Base-by-base conservation (phyloP, 37 sponge, comb jelly and placozoan species). In the Oopsacas minuta region DNA sequence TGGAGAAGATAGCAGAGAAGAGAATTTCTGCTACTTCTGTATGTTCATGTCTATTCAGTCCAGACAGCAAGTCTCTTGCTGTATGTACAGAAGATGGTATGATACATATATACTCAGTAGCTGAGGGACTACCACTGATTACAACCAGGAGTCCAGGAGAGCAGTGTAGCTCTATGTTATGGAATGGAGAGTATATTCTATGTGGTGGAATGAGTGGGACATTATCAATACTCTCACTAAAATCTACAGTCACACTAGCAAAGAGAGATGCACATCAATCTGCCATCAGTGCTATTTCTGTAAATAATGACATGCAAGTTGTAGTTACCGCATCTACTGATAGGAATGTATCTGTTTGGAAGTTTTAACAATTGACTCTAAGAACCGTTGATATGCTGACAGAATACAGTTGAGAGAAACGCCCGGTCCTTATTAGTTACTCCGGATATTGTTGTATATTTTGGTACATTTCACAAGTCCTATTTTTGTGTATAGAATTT, bases 311-410 rank as follows among this genome's bases (percentile, higher is more conserved):
- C 1, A 61, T 61, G 75, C 75, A n/a, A 5, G 28, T 10, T 3
- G 75, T 61, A 12, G 75, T 61, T 25, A n/a, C 75, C 22, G 75
- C 75, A 61, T 61, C 75, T 10, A 34, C 75, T 61, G 75, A 61
- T 61, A n/a, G 75, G 20, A 10, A 61, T n/a, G 75, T 61, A n/a
- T 20, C 30, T 12, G 75, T 61, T 61, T 61, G 75, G 75, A 61
- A 61, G 75, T 61, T 61, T 61, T 61, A 61, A n/a, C 15, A 3
- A 3, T 61, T 61, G 75, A 5, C 5, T 46, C 3, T 10, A 61
- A n/a, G 75, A 25, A 20, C 30, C 20, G 12, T 61, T n/a, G 75
- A 20, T 61, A 12, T 32, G 7, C 75, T 20, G 30, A n/a, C 5
- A 3, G 1, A 12, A 61, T n/a, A 17, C 15, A 42, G 49, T 15